Conservation (phyloP, 1,140 invertebrate species). For the Araneus ventricosus region DNA sequence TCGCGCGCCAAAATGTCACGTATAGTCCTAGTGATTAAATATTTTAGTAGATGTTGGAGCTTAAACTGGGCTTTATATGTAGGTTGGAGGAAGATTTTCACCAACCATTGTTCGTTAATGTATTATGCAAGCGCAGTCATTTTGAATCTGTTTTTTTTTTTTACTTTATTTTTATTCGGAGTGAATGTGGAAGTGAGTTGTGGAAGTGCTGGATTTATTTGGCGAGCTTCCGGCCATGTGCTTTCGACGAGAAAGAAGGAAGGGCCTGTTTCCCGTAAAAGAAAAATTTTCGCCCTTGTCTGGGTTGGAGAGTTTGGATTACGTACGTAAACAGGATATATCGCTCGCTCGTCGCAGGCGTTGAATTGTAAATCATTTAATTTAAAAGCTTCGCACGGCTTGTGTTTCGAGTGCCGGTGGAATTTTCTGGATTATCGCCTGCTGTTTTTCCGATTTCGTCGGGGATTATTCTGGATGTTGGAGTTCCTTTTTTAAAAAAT, state of each 20-base stretch:
- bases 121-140: constrained; percentile 2
- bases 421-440: background rate
- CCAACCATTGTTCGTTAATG: background rate
- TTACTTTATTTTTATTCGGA: background rate
- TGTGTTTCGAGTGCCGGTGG: background rate
- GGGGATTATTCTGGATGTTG: background rate
- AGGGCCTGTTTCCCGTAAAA: background rate
- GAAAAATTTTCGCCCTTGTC: background rate
- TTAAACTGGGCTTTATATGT: background rate
- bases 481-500: background rate
- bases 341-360: background rate
- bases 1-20: background rate
- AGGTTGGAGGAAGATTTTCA: background rate
- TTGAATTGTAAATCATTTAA: background rate
- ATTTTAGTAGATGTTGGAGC: background rate
- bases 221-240: constrained; percentile 15
- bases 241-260: background rate
- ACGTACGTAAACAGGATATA: constrained; percentile 10
- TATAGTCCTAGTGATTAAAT: background rate
- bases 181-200: constrained; percentile 7
- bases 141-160: background rate
- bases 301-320: background rate
- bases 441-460: background rate
- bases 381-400: background rate
- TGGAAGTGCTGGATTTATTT: constrained; percentile 13